Percentiles rank a stretch among this genome's conserved stretches.
These are phyloP conservation scores for Globodera ellingtonae DNA, from an alignment of 1,140 invertebrate species.

Conservation along the genomic window DNA sequence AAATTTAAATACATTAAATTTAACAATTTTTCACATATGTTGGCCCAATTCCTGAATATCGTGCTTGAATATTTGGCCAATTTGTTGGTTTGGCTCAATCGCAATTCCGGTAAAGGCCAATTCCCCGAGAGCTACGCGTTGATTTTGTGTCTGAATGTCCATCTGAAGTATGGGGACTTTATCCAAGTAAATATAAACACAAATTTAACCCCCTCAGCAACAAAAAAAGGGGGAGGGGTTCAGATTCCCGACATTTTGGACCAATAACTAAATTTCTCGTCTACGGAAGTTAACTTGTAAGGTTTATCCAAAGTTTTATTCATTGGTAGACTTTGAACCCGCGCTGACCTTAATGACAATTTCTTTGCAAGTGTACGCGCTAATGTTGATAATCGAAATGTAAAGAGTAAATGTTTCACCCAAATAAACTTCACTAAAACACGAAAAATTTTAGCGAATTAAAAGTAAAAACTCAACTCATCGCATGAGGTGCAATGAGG, in stretches of 20 bases:
- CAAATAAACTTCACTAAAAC: constrained; percentile 77
- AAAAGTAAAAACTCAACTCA: constrained; percentile 74
- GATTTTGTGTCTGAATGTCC: constrained; percentile 86
- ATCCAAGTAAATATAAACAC: no score
- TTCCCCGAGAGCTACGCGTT: constrained; percentile 75
- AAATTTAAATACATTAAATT: constrained; percentile 28
- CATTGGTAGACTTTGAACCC: no score
- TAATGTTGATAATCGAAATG: constrained; percentile 93
- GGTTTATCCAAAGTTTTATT: no score
- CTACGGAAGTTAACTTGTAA: no score
- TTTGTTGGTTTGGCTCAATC: constrained; percentile 79
- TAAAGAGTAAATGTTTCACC: constrained; percentile 98
- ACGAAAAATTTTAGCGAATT: constrained; percentile 12
- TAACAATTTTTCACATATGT: constrained; percentile 78
- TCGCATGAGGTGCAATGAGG: constrained; percentile 88
- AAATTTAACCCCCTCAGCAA: no score
- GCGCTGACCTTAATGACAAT: constrained; percentile 76
- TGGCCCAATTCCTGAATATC: constrained; percentile 97
- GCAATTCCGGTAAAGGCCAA: constrained; percentile 71
- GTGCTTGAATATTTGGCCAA: constrained; percentile 93
- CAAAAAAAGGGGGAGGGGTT: background rate
- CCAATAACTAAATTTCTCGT: no score
- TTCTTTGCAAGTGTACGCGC: constrained; percentile 75
- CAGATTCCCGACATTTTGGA: constrained; percentile 16
- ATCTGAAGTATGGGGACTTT: constrained; percentile 69